phyloP scores from a whole-genome alignment of 2,888 invertebrate genomes.

The Hirtodrosophila cameraria region DNA sequence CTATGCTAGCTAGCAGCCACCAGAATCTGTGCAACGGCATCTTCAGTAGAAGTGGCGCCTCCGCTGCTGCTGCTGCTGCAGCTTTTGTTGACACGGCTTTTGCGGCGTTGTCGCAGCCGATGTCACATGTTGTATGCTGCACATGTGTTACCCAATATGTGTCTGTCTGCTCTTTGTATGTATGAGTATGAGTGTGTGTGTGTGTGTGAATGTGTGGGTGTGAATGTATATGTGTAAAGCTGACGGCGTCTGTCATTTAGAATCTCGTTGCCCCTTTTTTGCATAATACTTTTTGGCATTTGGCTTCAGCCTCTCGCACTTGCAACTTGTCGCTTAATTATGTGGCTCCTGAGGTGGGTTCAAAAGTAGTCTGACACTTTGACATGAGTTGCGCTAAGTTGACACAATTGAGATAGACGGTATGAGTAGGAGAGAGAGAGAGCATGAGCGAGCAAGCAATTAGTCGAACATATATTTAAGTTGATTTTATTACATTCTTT shows the following conservation, averaged over 20 bases:
- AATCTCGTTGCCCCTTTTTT: conserved; percentile 54
- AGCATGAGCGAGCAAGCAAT: too few relatives aligned
- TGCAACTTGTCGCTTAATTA: conserved; percentile 70
- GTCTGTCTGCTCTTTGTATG: conserved; percentile 1
- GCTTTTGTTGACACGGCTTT: conserved; percentile 71
- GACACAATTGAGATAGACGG: conserved; percentile 32
- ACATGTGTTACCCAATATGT: conserved; percentile 37
- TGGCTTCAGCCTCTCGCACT: conserved; percentile 46
- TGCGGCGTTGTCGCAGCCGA: conserved; percentile 72
- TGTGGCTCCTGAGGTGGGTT: conserved; percentile 45
- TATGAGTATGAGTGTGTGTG: conserved; percentile 1
- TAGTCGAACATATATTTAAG: too few relatives aligned
- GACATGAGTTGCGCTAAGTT: conserved; percentile 47
- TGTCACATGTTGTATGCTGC: conserved; percentile 67
- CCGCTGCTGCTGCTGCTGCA: conserved; percentile 41
- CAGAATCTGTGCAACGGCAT: conserved; percentile 22
- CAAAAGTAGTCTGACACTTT: conserved; percentile 59
- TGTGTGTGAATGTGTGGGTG: conserved; percentile 28
- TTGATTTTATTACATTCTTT: too few relatives aligned
- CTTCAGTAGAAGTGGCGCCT: conserved; percentile 14
- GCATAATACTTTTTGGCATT: conserved; percentile 59
- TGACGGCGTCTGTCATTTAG: conserved; percentile 70
- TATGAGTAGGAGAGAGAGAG: neutral
- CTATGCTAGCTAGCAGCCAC: conserved; percentile 35
- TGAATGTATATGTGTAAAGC: conserved; percentile 48